These are phyloP conservation scores for Uloborus diversus DNA, from an alignment of 1,140 invertebrate species.

Conservation along the genomic window DNA sequence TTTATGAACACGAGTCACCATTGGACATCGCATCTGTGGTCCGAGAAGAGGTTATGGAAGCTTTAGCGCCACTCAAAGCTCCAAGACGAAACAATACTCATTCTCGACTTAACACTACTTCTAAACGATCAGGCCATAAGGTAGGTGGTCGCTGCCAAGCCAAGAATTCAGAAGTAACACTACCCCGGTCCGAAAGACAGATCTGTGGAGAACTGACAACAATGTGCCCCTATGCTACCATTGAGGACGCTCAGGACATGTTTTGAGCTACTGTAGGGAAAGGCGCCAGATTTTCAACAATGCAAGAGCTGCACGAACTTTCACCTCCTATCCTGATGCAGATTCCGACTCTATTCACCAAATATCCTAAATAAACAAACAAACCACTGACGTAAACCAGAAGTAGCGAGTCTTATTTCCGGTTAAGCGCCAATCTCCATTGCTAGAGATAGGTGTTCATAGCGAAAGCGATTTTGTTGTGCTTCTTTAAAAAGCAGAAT, in stretches of 20 bases:
- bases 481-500: no score
- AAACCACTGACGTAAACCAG: no score
- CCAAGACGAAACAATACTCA: not conserved
- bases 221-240: conserved; percentile 7
- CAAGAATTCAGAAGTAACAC: not conserved
- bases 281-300: not conserved
- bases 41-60: not conserved
- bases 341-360: no score
- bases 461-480: no score
- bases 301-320: not conserved
- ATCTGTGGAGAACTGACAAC: not conserved
- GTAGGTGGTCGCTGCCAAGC: not conserved
- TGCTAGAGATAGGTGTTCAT: no score
- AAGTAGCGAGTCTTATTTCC: no score
- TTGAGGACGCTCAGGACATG: not conserved
- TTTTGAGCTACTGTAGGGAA: not conserved
- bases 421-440: no score
- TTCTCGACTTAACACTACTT: not conserved
- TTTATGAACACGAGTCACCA: not conserved
- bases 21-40: not conserved
- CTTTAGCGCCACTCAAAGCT: not conserved
- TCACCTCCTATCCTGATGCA: not conserved
- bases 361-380: no score
- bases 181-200: no score
- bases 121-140: not conserved